Base-by-base conservation (phyloP, 2,888 invertebrate species). In the Standfussiana lucernea region DNA sequence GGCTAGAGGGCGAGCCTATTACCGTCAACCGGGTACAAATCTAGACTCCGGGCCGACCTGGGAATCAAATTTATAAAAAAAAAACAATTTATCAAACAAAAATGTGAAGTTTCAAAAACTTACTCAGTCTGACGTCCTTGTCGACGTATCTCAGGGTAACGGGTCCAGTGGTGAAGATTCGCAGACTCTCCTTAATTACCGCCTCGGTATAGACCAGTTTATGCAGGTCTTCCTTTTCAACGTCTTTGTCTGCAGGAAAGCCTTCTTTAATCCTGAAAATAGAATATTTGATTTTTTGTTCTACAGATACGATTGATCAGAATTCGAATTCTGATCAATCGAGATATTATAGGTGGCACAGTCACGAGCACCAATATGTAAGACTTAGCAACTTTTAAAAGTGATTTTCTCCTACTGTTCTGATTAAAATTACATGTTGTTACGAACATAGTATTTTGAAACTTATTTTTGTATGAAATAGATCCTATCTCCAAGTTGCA, bases 171-270 rank as follows among this genome's bases (percentile, higher is more conserved):
- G 93, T 91, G 62, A 90, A 92, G 21, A 93, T 47, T 6, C 94
- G 83, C 11, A 93, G 69, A 0, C 90, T 86, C 72, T 94, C 93
- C 64, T 93, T 94, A 15, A 93, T 79, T 6, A 93, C 91, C 1
- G 93, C 93, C 28, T 93, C 93, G 15, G 90, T 84, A 71, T 93
- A 94, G 1, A 89, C 85, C 59, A 94, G 75, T 40, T 91, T 91
- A 0, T 86, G 72, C 5, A 94, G 75, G 72, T 92, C 92, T 4
- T 91, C 88, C 59, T 89, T 91, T 8, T 79, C 85, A 4, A 90
- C 85, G 32, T 90, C 89, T 40, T 86, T 77, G 53, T 89, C 83
- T 21, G 80, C 75, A 13, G 84, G 83, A 79, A 84, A 89, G 72
- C 83, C 92, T 37, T 89, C 75, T 53, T 68, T 82, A 65, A 88